Base-by-base conservation (phyloP, 2,888 invertebrate genomes). In the Hydraecia micacea region DNA sequence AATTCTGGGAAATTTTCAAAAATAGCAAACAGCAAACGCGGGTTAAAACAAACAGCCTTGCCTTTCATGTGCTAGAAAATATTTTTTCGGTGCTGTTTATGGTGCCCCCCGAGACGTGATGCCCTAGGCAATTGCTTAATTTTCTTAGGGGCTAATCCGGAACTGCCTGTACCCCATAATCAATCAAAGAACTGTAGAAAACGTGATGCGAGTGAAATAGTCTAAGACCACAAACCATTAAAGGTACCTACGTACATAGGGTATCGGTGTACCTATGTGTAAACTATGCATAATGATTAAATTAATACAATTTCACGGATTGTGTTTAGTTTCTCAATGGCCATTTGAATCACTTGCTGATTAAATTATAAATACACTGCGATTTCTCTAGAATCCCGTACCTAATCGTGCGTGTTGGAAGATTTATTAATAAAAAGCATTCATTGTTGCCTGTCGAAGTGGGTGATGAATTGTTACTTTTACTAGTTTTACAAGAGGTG, bases 381-480 rank as follows among this genome's bases (percentile, higher is more conserved):
- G 39, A 73, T 79, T 79, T 81, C 65, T 81, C 75, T 52, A 18
- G n/a, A 42, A 58, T n/a, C n/a, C 71, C 63, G 62, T 62, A 32
- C 21, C 18, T 49, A 80, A 55, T 65, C 63, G 73, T 81, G 75
- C 75, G 75, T 66, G 65, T 66, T 81, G 25, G 21, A 9, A 42
- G 21, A 58, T 73, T n/a, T 32, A 32, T 66, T 8, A 21, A 32
- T 52, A 65, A 74, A 80, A 79, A 72, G 11, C 21, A 68, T 32
- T 49, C 0, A 65, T 80, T 25, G 55, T 39, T 60, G 36, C 42
- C 58, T 21, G 28, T 39, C n/a, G 52, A 21, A 80, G 15, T 46
- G n/a, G 36, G 46, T 65, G n/a, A 73, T 65, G 46, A 73, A 79
- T 81, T 66, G 8, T 42, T 42, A 74, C 49, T 74, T 81, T 81